Evolutionary conservation across 2,888 invertebrate species (phyloP).

Genomic region (Rhagonycha lutea): DNA sequence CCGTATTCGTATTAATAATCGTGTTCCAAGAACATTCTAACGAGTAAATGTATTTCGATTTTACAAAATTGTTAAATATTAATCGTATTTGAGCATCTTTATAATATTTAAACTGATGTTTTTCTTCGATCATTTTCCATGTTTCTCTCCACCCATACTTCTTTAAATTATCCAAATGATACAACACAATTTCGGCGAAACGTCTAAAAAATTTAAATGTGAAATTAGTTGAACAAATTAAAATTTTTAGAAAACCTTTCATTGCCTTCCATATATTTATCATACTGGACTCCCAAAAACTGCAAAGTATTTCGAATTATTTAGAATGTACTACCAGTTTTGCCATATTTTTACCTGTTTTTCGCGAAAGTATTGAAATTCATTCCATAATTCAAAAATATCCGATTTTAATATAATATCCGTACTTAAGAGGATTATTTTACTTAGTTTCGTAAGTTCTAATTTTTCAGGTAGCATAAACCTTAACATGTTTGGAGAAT

Average conservation of each 20-base stretch:
- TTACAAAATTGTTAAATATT: conserved; percentile 79
- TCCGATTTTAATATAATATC: conserved; percentile 84
- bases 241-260: not conserved
- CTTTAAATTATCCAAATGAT: conserved; percentile 73
- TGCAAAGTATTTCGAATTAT: conserved; percentile 42
- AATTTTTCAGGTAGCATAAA: not conserved
- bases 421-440: conserved; percentile 83
- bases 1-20: conserved; percentile 69
- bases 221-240: not conserved
- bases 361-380: conserved; percentile 72
- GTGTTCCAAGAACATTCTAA: conserved; percentile 91
- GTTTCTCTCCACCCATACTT: conserved; percentile 70
- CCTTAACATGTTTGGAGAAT: not conserved
- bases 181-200: conserved; percentile 82
- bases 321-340: no score
- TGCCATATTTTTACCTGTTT: conserved; percentile 64
- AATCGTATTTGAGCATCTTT: conserved; percentile 88
- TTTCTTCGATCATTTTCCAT: conserved; percentile 76
- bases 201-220: conserved; percentile 52
- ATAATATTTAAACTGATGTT: conserved; percentile 68
- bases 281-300: conserved; percentile 80
- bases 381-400: conserved; percentile 77
- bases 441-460: conserved; percentile 59
- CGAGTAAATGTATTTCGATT: conserved; percentile 73
- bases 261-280: conserved; percentile 59